These are phyloP conservation scores for Paralichthys olivaceus DNA, from an alignment of 2,113 vertebrate genomes.

Conservation along the genomic window DNA sequence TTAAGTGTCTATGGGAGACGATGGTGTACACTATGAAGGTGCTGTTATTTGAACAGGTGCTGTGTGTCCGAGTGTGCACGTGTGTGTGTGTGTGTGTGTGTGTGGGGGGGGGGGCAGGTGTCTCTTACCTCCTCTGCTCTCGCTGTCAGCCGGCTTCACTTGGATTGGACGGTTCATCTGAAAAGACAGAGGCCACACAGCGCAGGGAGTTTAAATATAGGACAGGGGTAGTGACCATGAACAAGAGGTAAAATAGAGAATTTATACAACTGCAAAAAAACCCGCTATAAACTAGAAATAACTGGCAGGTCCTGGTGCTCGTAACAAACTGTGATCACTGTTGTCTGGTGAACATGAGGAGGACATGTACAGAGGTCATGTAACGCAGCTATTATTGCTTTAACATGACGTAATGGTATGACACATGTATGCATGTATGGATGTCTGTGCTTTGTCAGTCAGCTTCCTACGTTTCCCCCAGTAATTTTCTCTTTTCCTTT, in stretches of 20 bases:
- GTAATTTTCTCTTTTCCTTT: conserved; percentile 20
- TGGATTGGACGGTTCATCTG: conserved; percentile 89
- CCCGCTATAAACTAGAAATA: background rate
- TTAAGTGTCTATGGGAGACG: background rate
- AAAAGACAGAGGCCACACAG: conserved; percentile 40
- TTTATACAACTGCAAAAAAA: background rate
- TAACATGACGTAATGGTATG: conserved; percentile 6
- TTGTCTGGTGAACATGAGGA: background rate
- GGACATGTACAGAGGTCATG: background rate
- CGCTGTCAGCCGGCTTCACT: conserved; percentile 88
- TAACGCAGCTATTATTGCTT: background rate
- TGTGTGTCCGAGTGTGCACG: conserved; percentile 8
- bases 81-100: background rate
- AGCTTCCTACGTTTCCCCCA: conserved; percentile 18
- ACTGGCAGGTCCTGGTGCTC: background rate
- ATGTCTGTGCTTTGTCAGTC: background rate
- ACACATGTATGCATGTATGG: conserved; percentile 5
- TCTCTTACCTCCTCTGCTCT: conserved; percentile 87
- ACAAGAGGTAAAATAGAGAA: background rate
- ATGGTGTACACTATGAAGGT: background rate
- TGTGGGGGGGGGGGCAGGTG: conserved; percentile 58
- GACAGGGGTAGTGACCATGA: background rate
- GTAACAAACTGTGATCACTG: background rate
- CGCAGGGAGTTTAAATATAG: conserved; percentile 1
- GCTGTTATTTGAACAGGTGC: conserved; percentile 60